Evolutionary conservation across 2,888 invertebrate genomes (phyloP), one percentile per base, ranked within the genome.

Genomic region (Brachypalpus laphriformis): DNA sequence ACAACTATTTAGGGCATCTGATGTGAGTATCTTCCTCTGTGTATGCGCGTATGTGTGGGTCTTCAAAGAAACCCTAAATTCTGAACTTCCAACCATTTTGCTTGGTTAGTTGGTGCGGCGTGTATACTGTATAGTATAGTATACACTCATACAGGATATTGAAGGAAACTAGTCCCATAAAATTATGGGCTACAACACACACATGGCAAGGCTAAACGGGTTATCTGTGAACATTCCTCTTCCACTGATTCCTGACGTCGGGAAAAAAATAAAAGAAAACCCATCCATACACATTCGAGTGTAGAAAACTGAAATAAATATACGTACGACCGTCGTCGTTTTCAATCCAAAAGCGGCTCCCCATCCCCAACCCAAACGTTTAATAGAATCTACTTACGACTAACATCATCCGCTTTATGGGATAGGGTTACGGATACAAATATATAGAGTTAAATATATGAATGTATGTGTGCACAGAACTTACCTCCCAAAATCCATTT

Each of bases 401-500:
- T 34, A 82, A 72, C 77, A 77, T 77, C 66, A 59, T 72, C 71
- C 72, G 51, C 56, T 40, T 72, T 61, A 42, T 18, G 37, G 14
- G 40, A 6, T 45, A 16, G 45, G 57, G 45, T 68, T 56, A 57
- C 28, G 47, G 63, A 71, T 76, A 71, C 57, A 77, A 82, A 63
- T 71, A 65, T 54, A 82, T 51, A 18, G 22, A 34, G 65, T 25
- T 31, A 54, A 42, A 22, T 14, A 28, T 28, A 9, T 8, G 57
- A 7, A 9, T 49, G 22, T 51, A 16, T 49, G 25, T 56, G 22
- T 18, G 28, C 8, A 51, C 14, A 74, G 18, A 66, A 87, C 90
- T 93, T 93, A 96, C 96, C 95, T 97, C 97, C 97, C 97, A 98
- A 91, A 96, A 97, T 87, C 97, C 96, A 91, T 94, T 93, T 87